These are phyloP conservation scores for Taphrorychus bicolor DNA, from an alignment of 2,888 invertebrate species.

Conservation along the genomic window DNA sequence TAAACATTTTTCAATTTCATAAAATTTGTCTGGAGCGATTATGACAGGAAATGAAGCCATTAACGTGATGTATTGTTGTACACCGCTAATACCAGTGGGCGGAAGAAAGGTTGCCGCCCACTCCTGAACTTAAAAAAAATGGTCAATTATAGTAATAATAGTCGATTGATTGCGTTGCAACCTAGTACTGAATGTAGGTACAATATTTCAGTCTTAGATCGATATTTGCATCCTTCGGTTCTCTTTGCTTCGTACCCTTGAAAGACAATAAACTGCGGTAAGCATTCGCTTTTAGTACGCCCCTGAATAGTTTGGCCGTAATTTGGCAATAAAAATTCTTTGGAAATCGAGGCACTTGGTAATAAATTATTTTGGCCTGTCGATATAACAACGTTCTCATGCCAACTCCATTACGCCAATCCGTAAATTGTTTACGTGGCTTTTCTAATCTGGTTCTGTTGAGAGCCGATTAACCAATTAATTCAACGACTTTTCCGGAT, in stretches of 20 bases:
- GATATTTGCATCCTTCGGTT: neutral
- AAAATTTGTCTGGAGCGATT: neutral
- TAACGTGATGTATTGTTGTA: neutral
- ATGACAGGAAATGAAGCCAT: neutral
- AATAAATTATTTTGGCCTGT: neutral
- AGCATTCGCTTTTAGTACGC: too few relatives aligned
- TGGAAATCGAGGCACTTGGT: neutral
- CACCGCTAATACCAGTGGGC: conserved; percentile 1
- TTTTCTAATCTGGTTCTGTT: neutral
- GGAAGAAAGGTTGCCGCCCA: conserved; percentile 3
- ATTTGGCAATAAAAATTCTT: neutral
- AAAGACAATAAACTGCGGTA: neutral
- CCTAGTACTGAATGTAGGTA: neutral
- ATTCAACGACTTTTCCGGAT: neutral
- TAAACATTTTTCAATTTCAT: too few relatives aligned
- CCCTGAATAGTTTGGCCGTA: neutral
- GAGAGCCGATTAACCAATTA: neutral
- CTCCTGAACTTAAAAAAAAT: neutral
- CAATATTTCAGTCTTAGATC: neutral
- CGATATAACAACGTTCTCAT: conserved; percentile 1
- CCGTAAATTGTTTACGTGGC: neutral
- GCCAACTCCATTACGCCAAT: conserved; percentile 23
- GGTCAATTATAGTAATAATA: conserved; percentile 6
- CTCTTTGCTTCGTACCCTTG: neutral
- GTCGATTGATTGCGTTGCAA: neutral